Conservation (phyloP, 2,113 vertebrate genomes). For the Podarcis muralis region DNA sequence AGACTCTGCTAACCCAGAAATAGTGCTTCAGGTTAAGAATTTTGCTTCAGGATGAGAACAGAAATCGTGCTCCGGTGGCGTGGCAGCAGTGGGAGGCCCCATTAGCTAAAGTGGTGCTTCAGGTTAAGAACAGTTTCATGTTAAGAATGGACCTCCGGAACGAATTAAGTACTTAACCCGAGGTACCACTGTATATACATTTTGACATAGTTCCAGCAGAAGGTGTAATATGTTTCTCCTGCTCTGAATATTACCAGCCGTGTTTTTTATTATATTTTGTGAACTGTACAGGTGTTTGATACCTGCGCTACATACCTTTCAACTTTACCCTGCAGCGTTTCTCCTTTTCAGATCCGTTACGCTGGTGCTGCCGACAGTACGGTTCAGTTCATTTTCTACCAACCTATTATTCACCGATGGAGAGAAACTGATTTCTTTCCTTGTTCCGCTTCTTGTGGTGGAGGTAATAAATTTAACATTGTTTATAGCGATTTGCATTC, state of each 20-base stretch:
- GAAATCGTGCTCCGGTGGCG: too few species aligned
- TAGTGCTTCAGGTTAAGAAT: too few species aligned
- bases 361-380: slow-evolving; percentile 82
- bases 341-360: slow-evolving; percentile 81
- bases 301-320: neutral
- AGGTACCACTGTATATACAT: neutral
- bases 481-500: neutral
- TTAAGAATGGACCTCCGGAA: too few species aligned
- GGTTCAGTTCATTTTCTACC: slow-evolving; percentile 95
- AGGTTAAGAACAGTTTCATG: too few species aligned
- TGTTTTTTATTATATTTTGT: neutral
- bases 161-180: too few species aligned
- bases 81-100: too few species aligned
- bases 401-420: slow-evolving; percentile 95
- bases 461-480: slow-evolving; percentile 79
- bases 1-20: too few species aligned
- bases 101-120: too few species aligned
- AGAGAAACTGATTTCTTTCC: slow-evolving; percentile 97
- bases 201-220: fast-evolving
- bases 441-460: slow-evolving; percentile 94
- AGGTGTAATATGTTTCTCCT: neutral
- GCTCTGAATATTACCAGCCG: neutral
- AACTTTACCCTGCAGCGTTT: slow-evolving; percentile 22
- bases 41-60: too few species aligned
- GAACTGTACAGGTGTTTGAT: neutral